Evolutionary conservation across 2,113 vertebrate species (phyloP).

Genomic region (Engraulis encrasicolus): DNA sequence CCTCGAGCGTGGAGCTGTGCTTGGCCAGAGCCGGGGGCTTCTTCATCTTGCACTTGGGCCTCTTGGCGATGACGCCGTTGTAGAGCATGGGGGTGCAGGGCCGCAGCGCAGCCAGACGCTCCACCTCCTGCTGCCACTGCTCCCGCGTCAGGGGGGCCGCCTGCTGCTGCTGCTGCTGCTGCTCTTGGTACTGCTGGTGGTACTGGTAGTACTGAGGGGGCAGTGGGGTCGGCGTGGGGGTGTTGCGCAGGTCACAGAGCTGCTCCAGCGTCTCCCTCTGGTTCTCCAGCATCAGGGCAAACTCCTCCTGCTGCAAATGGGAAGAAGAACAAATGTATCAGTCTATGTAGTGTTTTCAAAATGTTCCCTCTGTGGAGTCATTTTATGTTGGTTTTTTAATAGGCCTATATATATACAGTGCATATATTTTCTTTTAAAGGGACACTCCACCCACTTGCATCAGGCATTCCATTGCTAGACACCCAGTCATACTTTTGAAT

Average conservation of each 20-base stretch:
- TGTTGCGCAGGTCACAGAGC: not conserved
- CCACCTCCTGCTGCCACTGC: conserved; percentile 37
- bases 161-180: conserved; percentile 34
- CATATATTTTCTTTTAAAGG: no score
- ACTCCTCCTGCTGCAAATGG: not conserved
- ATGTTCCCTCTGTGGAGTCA: no score
- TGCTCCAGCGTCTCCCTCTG: not conserved
- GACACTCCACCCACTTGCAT: no score
- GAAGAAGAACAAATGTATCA: no score
- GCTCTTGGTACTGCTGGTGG: no score
- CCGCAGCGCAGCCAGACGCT: conserved; percentile 20
- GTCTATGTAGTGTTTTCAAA: no score
- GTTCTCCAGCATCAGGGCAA: not conserved
- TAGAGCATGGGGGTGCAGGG: conserved; percentile 21
- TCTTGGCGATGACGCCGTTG: conserved; percentile 47
- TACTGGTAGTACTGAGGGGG: not conserved
- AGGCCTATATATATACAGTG: no score
- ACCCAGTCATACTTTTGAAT: no score
- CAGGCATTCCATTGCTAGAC: no score
- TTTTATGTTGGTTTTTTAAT: no score
- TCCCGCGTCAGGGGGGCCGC: conserved; percentile 23
- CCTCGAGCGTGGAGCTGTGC: conserved; percentile 69
- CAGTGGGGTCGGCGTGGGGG: not conserved
- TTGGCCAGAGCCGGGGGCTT: conserved; percentile 51
- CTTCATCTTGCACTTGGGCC: conserved; percentile 49